Conservation (phyloP, 30 jellyfish, hydroid and myxozoan species). For the Chrysaora quinquecirrha region DNA sequence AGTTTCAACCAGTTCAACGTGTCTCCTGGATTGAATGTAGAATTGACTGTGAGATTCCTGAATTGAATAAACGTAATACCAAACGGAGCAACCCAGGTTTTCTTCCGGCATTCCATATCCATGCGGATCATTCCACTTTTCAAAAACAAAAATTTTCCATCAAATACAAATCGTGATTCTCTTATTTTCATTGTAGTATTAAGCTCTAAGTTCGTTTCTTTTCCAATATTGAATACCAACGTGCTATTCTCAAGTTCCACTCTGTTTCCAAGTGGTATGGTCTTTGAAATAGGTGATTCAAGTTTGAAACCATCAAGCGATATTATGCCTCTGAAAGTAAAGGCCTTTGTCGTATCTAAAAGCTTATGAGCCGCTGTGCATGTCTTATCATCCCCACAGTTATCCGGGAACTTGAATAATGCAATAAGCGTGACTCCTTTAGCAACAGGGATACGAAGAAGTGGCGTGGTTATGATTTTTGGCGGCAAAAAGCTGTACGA, state of each 20-base stretch:
- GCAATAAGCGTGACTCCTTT: constrained; percentile 83
- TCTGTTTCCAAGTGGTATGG: constrained; percentile 63
- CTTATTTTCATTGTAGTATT: constrained; percentile 68
- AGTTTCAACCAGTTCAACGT: constrained; percentile 64
- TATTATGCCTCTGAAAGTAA: constrained; percentile 85
- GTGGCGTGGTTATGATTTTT: constrained; percentile 95
- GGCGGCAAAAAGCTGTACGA: constrained; percentile 88
- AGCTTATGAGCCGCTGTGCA: constrained; percentile 81
- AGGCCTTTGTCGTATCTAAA: constrained; percentile 63
- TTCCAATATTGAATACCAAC: constrained; percentile 80
- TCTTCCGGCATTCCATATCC: constrained; percentile 62
- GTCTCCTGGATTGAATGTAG: constrained; percentile 66
- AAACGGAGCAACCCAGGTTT: constrained; percentile 93
- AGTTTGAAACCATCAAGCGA: constrained; percentile 76
- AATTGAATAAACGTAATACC: constrained; percentile 72
- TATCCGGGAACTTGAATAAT: constrained; percentile 90
- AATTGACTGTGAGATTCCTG: constrained; percentile 64
- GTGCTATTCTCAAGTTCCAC: constrained; percentile 80
- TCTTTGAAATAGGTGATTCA: constrained; percentile 70
- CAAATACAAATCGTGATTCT: constrained; percentile 63
- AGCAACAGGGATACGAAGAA: constrained; percentile 88
- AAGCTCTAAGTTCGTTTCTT: constrained; percentile 70
- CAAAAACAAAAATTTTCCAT: constrained; percentile 77
- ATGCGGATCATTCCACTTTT: constrained; percentile 80
- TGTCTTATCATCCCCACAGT: constrained; percentile 97